Conservation (phyloP, 2,797 vertebrate species). For the Gephyroberyx darwinii region DNA sequence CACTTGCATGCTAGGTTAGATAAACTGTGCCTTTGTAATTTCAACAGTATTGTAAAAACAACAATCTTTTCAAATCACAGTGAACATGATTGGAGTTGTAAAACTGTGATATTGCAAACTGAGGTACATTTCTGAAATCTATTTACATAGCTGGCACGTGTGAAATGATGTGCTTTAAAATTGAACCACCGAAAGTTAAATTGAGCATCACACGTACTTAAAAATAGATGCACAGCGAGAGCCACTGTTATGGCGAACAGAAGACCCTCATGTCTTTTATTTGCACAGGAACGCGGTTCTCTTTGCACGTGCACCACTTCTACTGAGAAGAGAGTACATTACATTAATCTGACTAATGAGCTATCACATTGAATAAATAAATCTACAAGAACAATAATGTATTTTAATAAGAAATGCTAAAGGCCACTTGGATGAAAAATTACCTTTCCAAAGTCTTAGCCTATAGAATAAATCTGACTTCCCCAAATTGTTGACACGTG, state of each 20-base stretch:
- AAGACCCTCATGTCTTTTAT: conserved; percentile 69
- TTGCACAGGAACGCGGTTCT: conserved; percentile 58
- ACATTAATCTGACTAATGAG: conserved; percentile 89
- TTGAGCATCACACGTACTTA: conserved; percentile 53
- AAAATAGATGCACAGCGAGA: conserved; percentile 67
- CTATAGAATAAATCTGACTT: conserved; percentile 84
- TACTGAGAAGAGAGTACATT: conserved; percentile 80
- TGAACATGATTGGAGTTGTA: not conserved
- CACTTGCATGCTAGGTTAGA: too few relatives aligned
- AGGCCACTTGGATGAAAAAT: conserved; percentile 84
- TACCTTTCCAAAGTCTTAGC: conserved; percentile 81
- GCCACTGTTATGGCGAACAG: conserved; percentile 45
- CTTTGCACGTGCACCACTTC: conserved; percentile 64
- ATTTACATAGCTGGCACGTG: conserved; percentile 2
- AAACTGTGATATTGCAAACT: not conserved
- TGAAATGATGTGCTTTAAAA: conserved; percentile 26
- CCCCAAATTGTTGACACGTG: conserved; percentile 77
- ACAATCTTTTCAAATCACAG: not conserved
- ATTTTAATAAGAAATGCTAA: conserved; percentile 89
- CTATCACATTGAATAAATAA: conserved; percentile 86
- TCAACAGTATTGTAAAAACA: not conserved
- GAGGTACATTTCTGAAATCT: not conserved
- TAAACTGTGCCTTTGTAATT: not conserved
- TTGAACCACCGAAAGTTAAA: conserved; percentile 50
- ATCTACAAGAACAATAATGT: conserved; percentile 86